Conservation (phyloP, 2,113 vertebrate genomes). For the Reinhardtius hippoglossoides region DNA sequence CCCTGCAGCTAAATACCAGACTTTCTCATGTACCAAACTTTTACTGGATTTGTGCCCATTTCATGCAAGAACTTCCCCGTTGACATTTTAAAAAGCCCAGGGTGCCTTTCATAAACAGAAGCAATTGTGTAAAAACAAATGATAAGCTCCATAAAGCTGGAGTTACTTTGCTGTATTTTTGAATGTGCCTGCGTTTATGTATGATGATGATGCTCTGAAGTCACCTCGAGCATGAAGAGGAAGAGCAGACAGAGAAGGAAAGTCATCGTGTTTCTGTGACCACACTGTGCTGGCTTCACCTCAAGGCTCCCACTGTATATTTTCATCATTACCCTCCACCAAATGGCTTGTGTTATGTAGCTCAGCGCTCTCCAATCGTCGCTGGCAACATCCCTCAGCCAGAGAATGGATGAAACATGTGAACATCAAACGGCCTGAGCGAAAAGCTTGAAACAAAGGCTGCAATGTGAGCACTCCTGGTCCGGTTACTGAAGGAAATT, state of each 20-base stretch:
- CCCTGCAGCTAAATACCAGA: constrained; percentile 1
- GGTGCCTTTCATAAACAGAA: neutral
- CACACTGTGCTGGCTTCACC: constrained; percentile 26
- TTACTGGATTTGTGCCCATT: neutral
- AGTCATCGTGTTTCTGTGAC: constrained; percentile 25
- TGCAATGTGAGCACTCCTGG: constrained; percentile 28
- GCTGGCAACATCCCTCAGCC: constrained; percentile 40
- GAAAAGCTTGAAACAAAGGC: constrained; percentile 37
- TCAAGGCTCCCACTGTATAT: constrained; percentile 23
- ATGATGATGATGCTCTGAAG: neutral
- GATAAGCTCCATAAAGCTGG: neutral
- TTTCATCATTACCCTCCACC: constrained; percentile 41
- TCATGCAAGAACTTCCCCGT: neutral
- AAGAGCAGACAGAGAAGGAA: neutral
- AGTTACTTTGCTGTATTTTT: neutral
- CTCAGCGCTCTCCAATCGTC: constrained; percentile 38
- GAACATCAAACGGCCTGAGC: constrained; percentile 54
- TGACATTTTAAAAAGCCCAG: neutral
- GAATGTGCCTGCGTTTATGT: neutral
- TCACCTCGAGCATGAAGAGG: neutral
- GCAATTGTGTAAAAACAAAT: neutral
- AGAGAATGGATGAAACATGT: constrained; percentile 55
- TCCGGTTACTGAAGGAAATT: constrained; percentile 50
- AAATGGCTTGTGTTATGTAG: constrained; percentile 53
- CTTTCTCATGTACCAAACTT: neutral